These are phyloP conservation scores for Leptoclinus maculatus DNA, from an alignment of 2,797 vertebrate genomes.

Conservation along the genomic window DNA sequence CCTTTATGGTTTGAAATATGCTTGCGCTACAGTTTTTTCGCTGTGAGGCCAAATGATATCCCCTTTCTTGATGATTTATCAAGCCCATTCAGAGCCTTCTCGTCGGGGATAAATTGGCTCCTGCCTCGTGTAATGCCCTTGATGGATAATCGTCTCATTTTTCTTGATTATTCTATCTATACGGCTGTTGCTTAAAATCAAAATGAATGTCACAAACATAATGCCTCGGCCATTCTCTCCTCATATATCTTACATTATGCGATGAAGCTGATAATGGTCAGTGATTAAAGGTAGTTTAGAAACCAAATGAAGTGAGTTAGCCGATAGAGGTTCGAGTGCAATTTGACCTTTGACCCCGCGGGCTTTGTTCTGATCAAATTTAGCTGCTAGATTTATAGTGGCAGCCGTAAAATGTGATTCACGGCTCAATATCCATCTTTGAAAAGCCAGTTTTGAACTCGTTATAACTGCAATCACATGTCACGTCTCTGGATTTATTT, in stretches of 20 bases:
- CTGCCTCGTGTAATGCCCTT: constrained; percentile 80
- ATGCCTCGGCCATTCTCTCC: constrained; percentile 44
- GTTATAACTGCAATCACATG: background rate
- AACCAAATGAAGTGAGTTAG: constrained; percentile 50
- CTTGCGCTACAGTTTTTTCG: constrained; percentile 77
- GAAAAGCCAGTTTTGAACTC: background rate
- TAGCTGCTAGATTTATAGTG: constrained; percentile 14
- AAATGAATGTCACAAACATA: constrained; percentile 74
- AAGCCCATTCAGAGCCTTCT: constrained; percentile 78
- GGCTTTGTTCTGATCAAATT: constrained; percentile 41
- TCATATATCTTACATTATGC: constrained; percentile 48
- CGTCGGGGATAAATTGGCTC: constrained; percentile 80
- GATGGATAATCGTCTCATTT: constrained; percentile 84
- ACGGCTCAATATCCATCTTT: constrained; percentile 25
- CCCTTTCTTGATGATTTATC: constrained; percentile 83
- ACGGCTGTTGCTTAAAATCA: constrained; percentile 71
- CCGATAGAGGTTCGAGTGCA: constrained; percentile 30
- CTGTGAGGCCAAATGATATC: constrained; percentile 83
- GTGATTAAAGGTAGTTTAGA: constrained; percentile 51
- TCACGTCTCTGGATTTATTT: constrained; percentile 4
- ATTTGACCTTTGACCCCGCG: constrained; percentile 56
- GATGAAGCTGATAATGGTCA: constrained; percentile 48
- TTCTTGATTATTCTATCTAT: constrained; percentile 81
- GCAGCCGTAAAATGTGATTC: constrained; percentile 25
- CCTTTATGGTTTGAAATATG: constrained; percentile 88